Percentiles rank a stretch among this genome's conserved stretches.
phyloP scores from a whole-genome alignment of 2,797 vertebrate species.

The Odontamblyopus lacepedii region DNA sequence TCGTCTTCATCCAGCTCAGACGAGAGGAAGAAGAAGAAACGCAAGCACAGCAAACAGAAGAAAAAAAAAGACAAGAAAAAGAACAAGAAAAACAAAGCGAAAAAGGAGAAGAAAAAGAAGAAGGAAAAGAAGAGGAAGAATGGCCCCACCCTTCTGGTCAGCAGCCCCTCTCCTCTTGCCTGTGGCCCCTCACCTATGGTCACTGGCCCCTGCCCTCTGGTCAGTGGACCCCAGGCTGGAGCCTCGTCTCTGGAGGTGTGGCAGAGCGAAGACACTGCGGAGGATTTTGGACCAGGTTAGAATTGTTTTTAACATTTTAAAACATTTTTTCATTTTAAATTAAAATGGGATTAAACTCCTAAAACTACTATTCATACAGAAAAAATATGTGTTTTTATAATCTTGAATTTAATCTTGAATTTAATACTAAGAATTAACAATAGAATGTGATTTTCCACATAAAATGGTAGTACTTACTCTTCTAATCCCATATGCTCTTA shows the following conservation, averaged over 20 bases:
- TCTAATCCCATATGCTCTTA: no score
- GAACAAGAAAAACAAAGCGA: slow-evolving; percentile 62
- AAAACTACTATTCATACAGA: no score
- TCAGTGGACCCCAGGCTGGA: slow-evolving; percentile 7
- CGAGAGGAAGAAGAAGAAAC: slow-evolving; percentile 75
- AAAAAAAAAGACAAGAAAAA: slow-evolving; percentile 66
- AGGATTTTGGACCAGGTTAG: slow-evolving; percentile 86
- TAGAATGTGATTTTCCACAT: no score
- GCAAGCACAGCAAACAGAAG: slow-evolving; percentile 74
- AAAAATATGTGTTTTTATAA: no score
- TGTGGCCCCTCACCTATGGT: background rate
- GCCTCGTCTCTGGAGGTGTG: slow-evolving; percentile 84
- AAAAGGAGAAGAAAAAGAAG: slow-evolving; percentile 64
- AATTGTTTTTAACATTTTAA: background rate
- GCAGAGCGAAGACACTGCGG: slow-evolving; percentile 78
- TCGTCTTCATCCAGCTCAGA: slow-evolving; percentile 60
- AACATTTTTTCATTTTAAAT: no score
- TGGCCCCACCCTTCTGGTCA: background rate
- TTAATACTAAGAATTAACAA: no score
- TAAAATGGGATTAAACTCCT: no score
- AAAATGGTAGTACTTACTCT: no score
- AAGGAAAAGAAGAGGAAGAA: slow-evolving; percentile 74
- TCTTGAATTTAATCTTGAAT: no score
- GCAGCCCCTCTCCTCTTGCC: background rate
- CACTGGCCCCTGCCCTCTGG: background rate